phyloP scores from a whole-genome alignment of 2,888 invertebrate species.

The Netelia virgata region DNA sequence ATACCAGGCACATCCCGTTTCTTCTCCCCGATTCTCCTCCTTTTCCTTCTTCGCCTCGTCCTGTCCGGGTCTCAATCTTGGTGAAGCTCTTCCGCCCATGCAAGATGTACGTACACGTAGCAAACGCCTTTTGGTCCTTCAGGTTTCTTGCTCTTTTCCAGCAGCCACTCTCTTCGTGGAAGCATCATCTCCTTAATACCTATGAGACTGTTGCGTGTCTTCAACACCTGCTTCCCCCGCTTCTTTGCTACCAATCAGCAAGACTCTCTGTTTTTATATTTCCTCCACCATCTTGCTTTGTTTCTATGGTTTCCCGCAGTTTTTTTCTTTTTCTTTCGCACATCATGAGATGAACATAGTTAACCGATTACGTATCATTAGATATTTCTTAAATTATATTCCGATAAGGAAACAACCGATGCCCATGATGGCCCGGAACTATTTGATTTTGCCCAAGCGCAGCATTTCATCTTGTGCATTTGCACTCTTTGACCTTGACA shows the following conservation, averaged over 20 bases:
- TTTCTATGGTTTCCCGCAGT: not conserved
- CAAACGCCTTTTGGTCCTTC: conserved; percentile 49
- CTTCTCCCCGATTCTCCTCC: conserved; percentile 26
- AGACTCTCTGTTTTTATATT: not conserved
- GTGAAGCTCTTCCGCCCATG: not conserved
- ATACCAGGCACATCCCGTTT: not conserved
- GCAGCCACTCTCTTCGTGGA: conserved; percentile 12
- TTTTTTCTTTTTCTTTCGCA: not conserved
- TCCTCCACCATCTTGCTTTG: conserved; percentile 1
- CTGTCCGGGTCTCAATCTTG: conserved; percentile 14
- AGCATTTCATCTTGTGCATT: too few species aligned
- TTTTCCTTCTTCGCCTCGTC: conserved; percentile 21
- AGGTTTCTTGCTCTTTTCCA: conserved; percentile 4
- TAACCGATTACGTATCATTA: too few species aligned
- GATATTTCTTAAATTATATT: too few species aligned
- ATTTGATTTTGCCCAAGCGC: too few species aligned
- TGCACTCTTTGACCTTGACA: not conserved
- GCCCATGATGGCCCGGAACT: too few species aligned
- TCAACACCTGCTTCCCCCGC: conserved; percentile 50
- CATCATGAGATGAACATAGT: too few species aligned
- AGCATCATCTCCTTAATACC: conserved; percentile 63
- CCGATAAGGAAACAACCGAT: too few species aligned
- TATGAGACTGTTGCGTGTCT: conserved; percentile 46
- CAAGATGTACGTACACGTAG: conserved; percentile 5
- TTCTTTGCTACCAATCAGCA: conserved; percentile 36